Percentiles rank a stretch among this genome's conserved stretches.
Conservation (phyloP, 2,113 vertebrate genomes). For the Paradoxurus hermaphroditus region DNA sequence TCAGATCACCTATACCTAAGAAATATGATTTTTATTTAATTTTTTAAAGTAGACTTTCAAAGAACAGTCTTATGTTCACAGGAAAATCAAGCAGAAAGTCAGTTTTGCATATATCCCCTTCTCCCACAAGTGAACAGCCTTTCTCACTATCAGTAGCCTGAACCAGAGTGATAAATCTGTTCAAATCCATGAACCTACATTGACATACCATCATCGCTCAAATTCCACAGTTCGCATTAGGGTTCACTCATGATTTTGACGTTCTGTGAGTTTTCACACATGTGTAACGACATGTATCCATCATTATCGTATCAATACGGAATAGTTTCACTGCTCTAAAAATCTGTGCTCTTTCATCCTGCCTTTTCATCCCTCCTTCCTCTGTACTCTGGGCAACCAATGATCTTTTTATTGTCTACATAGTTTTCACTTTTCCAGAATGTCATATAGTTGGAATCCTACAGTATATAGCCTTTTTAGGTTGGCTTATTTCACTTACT, state of each 20-base stretch:
- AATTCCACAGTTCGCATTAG: not conserved
- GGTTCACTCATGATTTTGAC: not conserved
- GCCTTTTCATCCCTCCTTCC: not conserved
- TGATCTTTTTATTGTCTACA: not conserved
- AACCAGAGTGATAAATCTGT: not conserved
- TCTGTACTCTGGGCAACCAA: not conserved
- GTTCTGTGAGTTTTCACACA: not conserved
- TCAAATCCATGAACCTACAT: not conserved
- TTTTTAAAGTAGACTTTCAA: not conserved
- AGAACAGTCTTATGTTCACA: not conserved
- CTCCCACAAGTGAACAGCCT: not conserved
- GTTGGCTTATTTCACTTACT: not conserved
- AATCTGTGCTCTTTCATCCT: too few relatives aligned
- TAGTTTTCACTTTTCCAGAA: not conserved
- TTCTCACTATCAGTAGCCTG: not conserved
- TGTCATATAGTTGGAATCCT: not conserved
- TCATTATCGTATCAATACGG: not conserved
- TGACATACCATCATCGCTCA: not conserved
- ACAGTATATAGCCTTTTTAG: not conserved
- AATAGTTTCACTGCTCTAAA: not conserved
- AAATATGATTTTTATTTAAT: conserved; percentile 1
- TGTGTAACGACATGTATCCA: not conserved
- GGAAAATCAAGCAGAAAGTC: not conserved
- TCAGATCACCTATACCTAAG: not conserved
- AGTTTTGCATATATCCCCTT: not conserved